Conservation (phyloP, 2,797 vertebrate species). For the Bufotes viridis region DNA sequence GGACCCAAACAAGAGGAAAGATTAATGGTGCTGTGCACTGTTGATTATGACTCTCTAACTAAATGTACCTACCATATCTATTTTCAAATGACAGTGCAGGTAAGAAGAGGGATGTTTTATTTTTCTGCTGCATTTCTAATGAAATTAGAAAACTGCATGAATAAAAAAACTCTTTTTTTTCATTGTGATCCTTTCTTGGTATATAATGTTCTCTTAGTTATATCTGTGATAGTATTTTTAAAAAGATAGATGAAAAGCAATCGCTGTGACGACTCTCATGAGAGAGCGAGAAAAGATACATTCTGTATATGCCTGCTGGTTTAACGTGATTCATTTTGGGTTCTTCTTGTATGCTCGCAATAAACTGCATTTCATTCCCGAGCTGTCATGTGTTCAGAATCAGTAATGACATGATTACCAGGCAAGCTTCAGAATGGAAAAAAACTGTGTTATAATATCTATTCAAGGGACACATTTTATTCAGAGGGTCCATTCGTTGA, state of each 20-base stretch:
- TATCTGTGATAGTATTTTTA: conserved; percentile 53
- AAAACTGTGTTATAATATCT: conserved; percentile 70
- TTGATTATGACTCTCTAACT: conserved; percentile 65
- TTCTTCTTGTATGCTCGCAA: conserved; percentile 66
- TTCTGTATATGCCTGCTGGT: conserved; percentile 36
- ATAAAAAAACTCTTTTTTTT: conserved; percentile 23
- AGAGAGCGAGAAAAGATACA: conserved; percentile 37
- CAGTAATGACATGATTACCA: conserved; percentile 75
- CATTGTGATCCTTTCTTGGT: conserved; percentile 27
- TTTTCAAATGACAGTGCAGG: conserved; percentile 66
- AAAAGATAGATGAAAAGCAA: conserved; percentile 55
- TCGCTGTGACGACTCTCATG: conserved; percentile 41
- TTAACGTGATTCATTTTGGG: conserved; percentile 46
- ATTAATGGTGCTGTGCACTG: conserved; percentile 64
- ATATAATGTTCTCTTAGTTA: conserved; percentile 39
- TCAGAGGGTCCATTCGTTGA: conserved; percentile 70
- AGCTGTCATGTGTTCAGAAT: conserved; percentile 69
- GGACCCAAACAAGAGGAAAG: conserved; percentile 61
- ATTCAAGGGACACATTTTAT: conserved; percentile 70
- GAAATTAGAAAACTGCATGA: conserved; percentile 58
- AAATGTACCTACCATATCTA: conserved; percentile 64
- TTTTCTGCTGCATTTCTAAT: conserved; percentile 67
- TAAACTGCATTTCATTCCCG: conserved; percentile 65
- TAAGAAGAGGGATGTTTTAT: conserved; percentile 65
- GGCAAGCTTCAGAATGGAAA: conserved; percentile 71